Conservation (phyloP, 2,797 vertebrate species). For the Coluber constrictor region DNA sequence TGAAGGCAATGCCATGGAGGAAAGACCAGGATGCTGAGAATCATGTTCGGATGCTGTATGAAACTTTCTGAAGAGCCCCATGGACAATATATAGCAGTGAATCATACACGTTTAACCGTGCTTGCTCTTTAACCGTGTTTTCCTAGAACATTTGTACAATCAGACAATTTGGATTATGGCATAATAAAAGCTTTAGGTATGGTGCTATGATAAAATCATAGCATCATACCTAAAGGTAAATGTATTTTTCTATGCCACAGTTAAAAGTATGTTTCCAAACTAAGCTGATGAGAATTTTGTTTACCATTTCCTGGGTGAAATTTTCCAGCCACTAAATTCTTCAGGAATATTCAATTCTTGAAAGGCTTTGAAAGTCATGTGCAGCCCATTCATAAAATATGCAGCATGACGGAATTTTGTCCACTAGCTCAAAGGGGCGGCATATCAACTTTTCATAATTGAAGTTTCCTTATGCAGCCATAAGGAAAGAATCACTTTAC, state of each 20-base stretch:
- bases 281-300: not conserved
- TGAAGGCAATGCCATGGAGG: not conserved
- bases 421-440: constrained; percentile 9
- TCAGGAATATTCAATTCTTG: not conserved
- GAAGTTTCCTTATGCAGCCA: not conserved
- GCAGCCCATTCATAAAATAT: not conserved
- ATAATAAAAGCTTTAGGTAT: not conserved
- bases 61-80: not conserved
- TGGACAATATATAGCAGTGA: not conserved
- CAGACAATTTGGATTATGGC: not conserved
- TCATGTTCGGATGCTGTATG: not conserved
- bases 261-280: not conserved
- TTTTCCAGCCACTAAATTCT: not conserved
- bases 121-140: not conserved
- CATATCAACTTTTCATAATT: not conserved
- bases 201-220: not conserved
- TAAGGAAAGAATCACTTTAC: not conserved
- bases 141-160: not conserved
- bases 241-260: not conserved
- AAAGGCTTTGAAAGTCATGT: not conserved
- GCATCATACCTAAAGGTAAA: not conserved
- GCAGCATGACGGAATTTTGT: not conserved
- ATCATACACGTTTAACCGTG: not conserved
- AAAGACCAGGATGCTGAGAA: not conserved
- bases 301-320: not conserved